phyloP scores from a whole-genome alignment of 1,140 invertebrate species.

The Grapholita molesta region DNA sequence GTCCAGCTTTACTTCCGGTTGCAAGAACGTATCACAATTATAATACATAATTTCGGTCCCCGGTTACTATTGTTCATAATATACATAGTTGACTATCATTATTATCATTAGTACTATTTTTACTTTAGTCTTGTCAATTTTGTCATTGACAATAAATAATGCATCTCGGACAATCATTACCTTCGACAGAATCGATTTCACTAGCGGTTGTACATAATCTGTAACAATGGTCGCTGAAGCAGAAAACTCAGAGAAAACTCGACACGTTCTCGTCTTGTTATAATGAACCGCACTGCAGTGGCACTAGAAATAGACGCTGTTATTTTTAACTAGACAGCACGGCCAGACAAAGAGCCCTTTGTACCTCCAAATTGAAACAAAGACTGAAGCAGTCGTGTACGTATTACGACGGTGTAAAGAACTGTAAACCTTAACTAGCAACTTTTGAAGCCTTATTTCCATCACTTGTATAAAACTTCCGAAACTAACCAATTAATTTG shows the following conservation, averaged over 20 bases:
- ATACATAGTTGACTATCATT: not conserved
- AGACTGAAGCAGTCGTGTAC: not conserved
- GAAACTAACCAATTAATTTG: too few relatives aligned
- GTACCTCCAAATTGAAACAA: conserved; percentile 9
- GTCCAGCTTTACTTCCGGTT: not conserved
- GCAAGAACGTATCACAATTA: not conserved
- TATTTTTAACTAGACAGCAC: conserved; percentile 11
- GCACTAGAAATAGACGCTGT: conserved; percentile 13
- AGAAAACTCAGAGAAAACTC: not conserved
- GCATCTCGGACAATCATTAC: not conserved
- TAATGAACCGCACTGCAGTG: not conserved
- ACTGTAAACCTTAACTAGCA: not conserved
- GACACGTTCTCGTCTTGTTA: not conserved
- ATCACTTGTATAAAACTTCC: not conserved
- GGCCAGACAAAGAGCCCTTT: conserved; percentile 4
- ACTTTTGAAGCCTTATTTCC: not conserved
- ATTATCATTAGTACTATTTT: not conserved
- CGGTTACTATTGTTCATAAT: too few relatives aligned
- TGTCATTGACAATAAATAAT: not conserved
- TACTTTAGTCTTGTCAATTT: not conserved
- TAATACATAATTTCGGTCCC: not conserved
- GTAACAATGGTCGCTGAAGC: not conserved
- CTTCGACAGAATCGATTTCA: not conserved
- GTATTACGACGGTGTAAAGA: not conserved
- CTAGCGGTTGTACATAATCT: not conserved